phyloP scores from a whole-genome alignment of 2,797 vertebrate species.

The Sardinella longiceps region DNA sequence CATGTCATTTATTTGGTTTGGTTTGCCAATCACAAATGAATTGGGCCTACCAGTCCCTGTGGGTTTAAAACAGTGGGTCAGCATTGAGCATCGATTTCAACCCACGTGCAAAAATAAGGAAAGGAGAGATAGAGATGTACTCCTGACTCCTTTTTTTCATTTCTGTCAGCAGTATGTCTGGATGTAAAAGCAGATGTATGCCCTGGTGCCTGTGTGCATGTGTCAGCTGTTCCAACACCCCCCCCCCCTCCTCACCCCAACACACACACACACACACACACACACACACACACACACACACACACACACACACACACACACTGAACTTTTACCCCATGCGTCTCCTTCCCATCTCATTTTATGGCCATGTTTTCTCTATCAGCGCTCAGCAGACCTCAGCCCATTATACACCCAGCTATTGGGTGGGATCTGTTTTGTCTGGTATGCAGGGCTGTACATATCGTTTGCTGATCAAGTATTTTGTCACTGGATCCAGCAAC shows the following conservation, averaged over 20 bases:
- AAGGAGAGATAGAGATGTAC: not conserved
- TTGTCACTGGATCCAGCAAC: conserved; percentile 6
- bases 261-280: too few species aligned
- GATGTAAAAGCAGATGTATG: not conserved
- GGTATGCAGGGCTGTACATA: conserved; percentile 1
- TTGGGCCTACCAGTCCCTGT: not conserved
- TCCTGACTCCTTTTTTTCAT: not conserved
- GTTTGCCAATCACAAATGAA: not conserved
- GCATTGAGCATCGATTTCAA: not conserved
- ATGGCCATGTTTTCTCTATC: not conserved
- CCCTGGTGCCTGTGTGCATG: not conserved
- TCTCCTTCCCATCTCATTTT: not conserved
- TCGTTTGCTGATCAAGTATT: conserved; percentile 10
- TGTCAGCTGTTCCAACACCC: not conserved
- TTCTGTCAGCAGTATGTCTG: not conserved
- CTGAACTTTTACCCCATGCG: not conserved
- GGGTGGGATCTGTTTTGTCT: conserved; percentile 7
- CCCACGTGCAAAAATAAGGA: not conserved
- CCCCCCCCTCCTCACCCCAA: too few species aligned
- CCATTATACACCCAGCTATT: not conserved
- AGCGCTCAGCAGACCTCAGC: not conserved
- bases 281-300: too few species aligned
- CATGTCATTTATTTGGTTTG: not conserved
- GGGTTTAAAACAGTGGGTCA: not conserved
- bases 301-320: too few species aligned